Conservation (phyloP, 2,113 vertebrate species). For the Promerops cafer region DNA sequence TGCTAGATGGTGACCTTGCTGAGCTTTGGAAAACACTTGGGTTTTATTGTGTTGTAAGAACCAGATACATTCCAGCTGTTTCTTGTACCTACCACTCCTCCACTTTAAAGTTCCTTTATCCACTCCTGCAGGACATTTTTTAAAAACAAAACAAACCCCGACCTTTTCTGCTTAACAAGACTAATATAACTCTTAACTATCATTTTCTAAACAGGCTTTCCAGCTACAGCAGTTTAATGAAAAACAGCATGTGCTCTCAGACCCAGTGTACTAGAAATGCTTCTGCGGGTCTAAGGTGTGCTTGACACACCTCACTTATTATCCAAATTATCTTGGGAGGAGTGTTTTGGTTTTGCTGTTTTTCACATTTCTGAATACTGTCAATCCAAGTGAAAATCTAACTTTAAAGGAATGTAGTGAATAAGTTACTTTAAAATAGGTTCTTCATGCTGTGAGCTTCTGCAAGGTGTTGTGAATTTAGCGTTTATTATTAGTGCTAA, state of each 20-base stretch:
- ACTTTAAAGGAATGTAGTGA: not conserved
- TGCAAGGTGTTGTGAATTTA: not conserved
- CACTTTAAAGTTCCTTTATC: not conserved
- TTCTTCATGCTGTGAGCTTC: not conserved
- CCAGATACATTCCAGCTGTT: slow-evolving; percentile 28
- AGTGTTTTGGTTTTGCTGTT: not conserved
- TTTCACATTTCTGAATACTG: not conserved
- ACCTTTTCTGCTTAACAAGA: not conserved
- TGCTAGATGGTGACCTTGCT: not conserved
- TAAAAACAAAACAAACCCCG: not conserved
- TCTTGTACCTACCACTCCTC: not conserved
- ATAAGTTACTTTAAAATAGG: not conserved
- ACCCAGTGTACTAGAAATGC: not conserved
- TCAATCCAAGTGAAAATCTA: not conserved
- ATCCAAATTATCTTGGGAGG: not conserved
- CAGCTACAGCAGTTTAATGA: not conserved
- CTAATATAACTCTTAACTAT: not conserved
- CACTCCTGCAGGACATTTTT: not conserved
- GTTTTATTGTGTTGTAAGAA: slow-evolving; percentile 17
- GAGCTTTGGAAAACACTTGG: not conserved
- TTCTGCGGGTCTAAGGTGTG: not conserved
- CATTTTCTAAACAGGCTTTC: not conserved
- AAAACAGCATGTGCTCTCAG: not conserved
- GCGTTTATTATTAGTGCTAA: not conserved
- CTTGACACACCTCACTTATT: not conserved